Percentiles rank a stretch among this genome's conserved stretches.
Evolutionary conservation across 2,113 vertebrate species (phyloP).

Genomic region (Saccopteryx leptura): DNA sequence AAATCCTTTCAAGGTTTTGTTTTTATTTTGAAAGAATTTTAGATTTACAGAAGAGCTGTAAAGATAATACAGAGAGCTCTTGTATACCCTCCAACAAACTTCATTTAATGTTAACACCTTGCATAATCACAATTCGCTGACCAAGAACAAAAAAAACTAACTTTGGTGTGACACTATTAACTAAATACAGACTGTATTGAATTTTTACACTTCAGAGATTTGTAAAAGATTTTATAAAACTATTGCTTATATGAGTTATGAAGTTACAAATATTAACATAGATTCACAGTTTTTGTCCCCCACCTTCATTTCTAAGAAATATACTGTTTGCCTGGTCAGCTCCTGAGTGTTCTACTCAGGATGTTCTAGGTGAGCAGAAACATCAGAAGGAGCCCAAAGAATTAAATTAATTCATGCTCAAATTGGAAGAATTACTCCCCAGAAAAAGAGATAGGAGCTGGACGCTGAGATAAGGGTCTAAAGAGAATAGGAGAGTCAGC

Average conservation of each 20-base stretch:
- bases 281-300: not conserved
- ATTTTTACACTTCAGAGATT: not conserved
- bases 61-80: not conserved
- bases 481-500: not conserved
- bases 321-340: not conserved
- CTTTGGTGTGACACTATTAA: not conserved
- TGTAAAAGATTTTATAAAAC: not conserved
- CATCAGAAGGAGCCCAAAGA: not conserved
- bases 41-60: not conserved
- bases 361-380: not conserved
- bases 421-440: not conserved
- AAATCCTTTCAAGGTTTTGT: not conserved
- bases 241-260: not conserved
- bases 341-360: not conserved
- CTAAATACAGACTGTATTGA: not conserved
- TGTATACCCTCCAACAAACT: not conserved
- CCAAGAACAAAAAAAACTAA: not conserved
- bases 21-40: constrained; percentile 9
- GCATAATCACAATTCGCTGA: not conserved
- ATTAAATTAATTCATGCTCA: not conserved
- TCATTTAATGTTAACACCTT: not conserved
- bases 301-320: not conserved
- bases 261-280: not conserved
- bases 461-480: not conserved
- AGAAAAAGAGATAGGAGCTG: not conserved